phyloP scores from a whole-genome alignment of 2,888 invertebrate genomes.

The Ectemnius continuus region DNA sequence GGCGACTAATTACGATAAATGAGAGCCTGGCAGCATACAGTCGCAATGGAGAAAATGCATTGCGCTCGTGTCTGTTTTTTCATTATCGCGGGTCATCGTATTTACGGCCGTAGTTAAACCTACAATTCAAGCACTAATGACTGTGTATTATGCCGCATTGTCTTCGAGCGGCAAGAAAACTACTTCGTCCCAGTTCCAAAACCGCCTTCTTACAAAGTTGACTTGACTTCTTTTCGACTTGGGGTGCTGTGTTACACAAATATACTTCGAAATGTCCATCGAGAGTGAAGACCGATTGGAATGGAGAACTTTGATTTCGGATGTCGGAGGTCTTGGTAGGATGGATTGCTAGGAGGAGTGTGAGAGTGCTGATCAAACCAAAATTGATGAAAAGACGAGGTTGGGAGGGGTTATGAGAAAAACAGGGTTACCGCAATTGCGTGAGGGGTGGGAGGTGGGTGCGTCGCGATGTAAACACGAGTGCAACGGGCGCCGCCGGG shows the following conservation, averaged over 20 bases:
- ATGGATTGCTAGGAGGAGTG: neutral
- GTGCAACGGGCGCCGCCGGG: conserved; percentile 45
- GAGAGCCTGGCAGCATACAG: conserved; percentile 23
- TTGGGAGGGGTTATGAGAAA: conserved; percentile 2
- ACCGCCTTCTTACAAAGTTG: conserved; percentile 18
- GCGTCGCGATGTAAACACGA: conserved; percentile 57
- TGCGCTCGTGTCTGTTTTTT: conserved; percentile 38
- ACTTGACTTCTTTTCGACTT: too few relatives aligned
- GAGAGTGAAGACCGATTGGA: too few relatives aligned
- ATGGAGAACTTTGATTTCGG: neutral
- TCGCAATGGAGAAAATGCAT: conserved; percentile 10
- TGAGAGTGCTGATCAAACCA: conserved; percentile 15
- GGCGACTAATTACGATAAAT: conserved; percentile 46
- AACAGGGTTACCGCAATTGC: conserved; percentile 27
- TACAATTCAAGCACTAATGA: conserved; percentile 47
- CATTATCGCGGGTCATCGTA: conserved; percentile 36
- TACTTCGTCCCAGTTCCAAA: conserved; percentile 52
- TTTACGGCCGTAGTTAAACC: conserved; percentile 29
- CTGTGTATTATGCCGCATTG: conserved; percentile 41
- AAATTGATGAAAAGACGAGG: conserved; percentile 34
- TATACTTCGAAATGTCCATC: too few relatives aligned
- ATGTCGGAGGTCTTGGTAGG: neutral
- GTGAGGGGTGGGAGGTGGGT: conserved; percentile 41
- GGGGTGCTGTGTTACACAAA: too few relatives aligned
- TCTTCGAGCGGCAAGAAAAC: conserved; percentile 52